Conservation (phyloP, 1,140 invertebrate genomes). For the Heliconius nattereri region DNA sequence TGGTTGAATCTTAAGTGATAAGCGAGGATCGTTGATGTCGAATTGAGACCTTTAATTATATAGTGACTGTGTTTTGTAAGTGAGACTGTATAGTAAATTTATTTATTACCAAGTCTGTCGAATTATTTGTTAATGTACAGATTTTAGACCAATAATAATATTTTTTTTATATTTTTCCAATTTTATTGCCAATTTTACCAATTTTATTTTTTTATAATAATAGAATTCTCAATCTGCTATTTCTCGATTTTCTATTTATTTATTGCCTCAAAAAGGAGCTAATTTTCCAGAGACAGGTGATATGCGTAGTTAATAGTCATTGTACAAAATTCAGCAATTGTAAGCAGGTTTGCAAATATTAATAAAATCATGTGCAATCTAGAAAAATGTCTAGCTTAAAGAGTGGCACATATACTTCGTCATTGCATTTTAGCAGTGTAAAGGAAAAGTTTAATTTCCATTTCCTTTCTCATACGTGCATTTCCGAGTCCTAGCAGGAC, state of each 20-base stretch:
- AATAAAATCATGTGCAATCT: slow-evolving; percentile 77
- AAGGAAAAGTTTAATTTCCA: slow-evolving; percentile 69
- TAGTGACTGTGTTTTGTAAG: slow-evolving; percentile 70
- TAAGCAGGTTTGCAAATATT: slow-evolving; percentile 71
- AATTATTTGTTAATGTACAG: slow-evolving; percentile 75
- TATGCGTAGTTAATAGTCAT: slow-evolving; percentile 51
- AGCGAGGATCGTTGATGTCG: slow-evolving; percentile 62
- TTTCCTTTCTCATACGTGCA: slow-evolving; percentile 77
- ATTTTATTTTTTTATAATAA: slow-evolving; percentile 40
- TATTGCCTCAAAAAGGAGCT: slow-evolving; percentile 57
- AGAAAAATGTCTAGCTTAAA: slow-evolving; percentile 65
- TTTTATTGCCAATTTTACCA: slow-evolving; percentile 69
- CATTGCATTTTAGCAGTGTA: slow-evolving; percentile 79
- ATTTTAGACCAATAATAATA: slow-evolving; percentile 70
- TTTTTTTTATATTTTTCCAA: slow-evolving; percentile 74
- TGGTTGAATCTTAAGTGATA: slow-evolving; percentile 78
- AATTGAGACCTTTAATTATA: slow-evolving; percentile 54
- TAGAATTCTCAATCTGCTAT: slow-evolving; percentile 57
- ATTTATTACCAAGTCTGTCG: slow-evolving; percentile 76
- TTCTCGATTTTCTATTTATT: slow-evolving; percentile 71
- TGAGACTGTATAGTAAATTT: slow-evolving; percentile 79
- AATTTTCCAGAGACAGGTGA: slow-evolving; percentile 67
- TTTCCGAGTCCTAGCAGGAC: slow-evolving; percentile 71
- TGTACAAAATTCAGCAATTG: slow-evolving; percentile 73
- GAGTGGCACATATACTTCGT: slow-evolving; percentile 65